Percentiles rank a stretch among this genome's conserved stretches.
These are phyloP conservation scores for Eunapius fragilis DNA, from an alignment of 37 sponge, comb jelly and placozoan species.

Conservation along the genomic window DNA sequence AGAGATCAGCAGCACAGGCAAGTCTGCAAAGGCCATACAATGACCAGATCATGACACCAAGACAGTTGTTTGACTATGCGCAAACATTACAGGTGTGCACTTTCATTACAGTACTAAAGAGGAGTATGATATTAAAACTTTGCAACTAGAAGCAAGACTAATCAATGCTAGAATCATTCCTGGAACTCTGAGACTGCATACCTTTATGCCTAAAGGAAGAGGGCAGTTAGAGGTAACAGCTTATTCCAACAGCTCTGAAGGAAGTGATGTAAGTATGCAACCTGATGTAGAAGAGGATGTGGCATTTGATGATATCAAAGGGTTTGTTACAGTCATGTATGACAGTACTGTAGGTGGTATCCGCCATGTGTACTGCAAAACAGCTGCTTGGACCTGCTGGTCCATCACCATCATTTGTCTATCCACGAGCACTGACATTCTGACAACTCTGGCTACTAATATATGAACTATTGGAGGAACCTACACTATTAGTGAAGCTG, in stretches of 20 bases:
- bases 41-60: no score
- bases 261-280: conserved; percentile 19
- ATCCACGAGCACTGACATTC: conserved; percentile 9
- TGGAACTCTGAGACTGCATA: conserved; percentile 41
- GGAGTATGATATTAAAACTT: conserved; percentile 23
- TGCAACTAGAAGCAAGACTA: conserved; percentile 20
- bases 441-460: background rate
- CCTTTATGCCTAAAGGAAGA: conserved; percentile 26
- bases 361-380: conserved; percentile 42
- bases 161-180: conserved; percentile 33
- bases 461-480: conserved; percentile 5
- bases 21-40: conserved; percentile 62
- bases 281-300: conserved; percentile 6
- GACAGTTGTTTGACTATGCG: conserved; percentile 55
- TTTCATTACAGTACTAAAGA: conserved; percentile 28
- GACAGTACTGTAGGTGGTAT: conserved; percentile 49
- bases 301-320: conserved; percentile 17
- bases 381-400: conserved; percentile 26
- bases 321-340: conserved; percentile 41
- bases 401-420: no score
- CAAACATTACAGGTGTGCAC: conserved; percentile 16
- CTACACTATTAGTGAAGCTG: conserved; percentile 5
- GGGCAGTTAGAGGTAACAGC: conserved; percentile 7
- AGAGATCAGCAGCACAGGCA: conserved; percentile 55
- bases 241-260: conserved; percentile 11